A percentile compares a stretch with the other conserved stretches of the same genome.
phyloP scores from a whole-genome alignment of 2,888 invertebrate species.

The Drosophila koepferae region DNA sequence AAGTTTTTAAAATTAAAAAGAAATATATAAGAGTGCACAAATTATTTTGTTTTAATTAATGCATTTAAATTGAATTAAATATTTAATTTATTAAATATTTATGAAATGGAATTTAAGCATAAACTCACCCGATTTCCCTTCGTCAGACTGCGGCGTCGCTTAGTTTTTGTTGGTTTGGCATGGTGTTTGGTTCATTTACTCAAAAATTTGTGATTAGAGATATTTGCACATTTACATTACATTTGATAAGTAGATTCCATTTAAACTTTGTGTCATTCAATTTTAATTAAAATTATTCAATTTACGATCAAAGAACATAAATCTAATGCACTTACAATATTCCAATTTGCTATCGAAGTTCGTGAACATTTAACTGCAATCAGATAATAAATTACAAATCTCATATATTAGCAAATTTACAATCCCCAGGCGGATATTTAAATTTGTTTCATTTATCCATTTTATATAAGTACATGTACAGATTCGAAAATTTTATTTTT shows the following conservation, averaged over 20 bases:
- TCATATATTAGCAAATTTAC: too few relatives aligned
- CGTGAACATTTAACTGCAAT: too few relatives aligned
- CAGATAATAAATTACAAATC: too few relatives aligned
- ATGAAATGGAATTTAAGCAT: not conserved
- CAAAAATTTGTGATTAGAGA: not conserved
- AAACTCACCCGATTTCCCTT: not conserved
- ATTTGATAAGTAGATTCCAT: not conserved
- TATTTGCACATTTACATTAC: too few relatives aligned
- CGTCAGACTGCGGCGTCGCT: not conserved
- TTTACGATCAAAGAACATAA: not conserved
- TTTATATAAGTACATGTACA: constrained; percentile 52
- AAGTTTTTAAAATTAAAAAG: too few relatives aligned
- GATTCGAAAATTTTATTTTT: constrained; percentile 68
- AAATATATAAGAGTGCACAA: too few relatives aligned
- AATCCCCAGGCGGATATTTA: not conserved
- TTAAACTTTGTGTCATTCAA: not conserved
- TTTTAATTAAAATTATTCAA: not conserved
- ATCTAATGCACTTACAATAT: not conserved
- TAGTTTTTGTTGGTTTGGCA: not conserved
- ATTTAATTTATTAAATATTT: too few relatives aligned
- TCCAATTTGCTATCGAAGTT: not conserved
- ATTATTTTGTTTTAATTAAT: too few relatives aligned
- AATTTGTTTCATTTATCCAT: constrained; percentile 6
- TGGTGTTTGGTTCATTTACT: not conserved
- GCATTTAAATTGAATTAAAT: too few relatives aligned